These are phyloP conservation scores for Coreoperca whiteheadi DNA, from an alignment of 2,113 vertebrate species.

Conservation along the genomic window DNA sequence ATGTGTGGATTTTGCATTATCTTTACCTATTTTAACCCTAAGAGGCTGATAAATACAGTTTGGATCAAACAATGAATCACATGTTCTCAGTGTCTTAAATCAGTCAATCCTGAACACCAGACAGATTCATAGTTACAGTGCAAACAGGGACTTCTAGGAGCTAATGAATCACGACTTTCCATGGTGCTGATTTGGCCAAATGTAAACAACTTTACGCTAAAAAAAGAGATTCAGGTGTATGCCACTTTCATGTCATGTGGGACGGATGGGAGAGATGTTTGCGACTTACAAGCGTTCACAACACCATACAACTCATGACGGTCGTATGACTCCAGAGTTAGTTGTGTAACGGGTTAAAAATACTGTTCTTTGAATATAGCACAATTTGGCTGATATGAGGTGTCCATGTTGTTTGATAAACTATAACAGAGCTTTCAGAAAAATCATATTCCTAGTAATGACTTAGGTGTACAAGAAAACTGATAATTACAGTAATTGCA, in stretches of 20 bases:
- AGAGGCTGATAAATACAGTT: background rate
- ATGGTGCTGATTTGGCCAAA: background rate
- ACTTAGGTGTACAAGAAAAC: background rate
- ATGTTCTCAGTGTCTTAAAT: background rate
- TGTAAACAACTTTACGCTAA: background rate
- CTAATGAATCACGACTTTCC: background rate
- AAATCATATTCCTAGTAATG: no score
- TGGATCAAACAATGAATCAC: background rate
- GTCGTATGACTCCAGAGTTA: background rate
- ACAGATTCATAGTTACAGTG: background rate
- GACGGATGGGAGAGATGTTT: background rate
- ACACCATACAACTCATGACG: background rate
- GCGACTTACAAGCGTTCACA: background rate
- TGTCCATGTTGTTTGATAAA: background rate
- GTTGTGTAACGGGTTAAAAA: background rate
- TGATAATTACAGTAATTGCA: background rate
- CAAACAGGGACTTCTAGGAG: background rate
- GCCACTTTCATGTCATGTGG: background rate
- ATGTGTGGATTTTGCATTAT: background rate
- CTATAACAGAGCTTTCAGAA: background rate
- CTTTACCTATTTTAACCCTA: background rate
- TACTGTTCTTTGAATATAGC: background rate
- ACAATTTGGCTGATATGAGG: background rate
- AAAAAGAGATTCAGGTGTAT: background rate
- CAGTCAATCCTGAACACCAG: background rate